These are phyloP conservation scores for Hyperopisus bebe DNA, from an alignment of 2,113 vertebrate species.

Conservation along the genomic window DNA sequence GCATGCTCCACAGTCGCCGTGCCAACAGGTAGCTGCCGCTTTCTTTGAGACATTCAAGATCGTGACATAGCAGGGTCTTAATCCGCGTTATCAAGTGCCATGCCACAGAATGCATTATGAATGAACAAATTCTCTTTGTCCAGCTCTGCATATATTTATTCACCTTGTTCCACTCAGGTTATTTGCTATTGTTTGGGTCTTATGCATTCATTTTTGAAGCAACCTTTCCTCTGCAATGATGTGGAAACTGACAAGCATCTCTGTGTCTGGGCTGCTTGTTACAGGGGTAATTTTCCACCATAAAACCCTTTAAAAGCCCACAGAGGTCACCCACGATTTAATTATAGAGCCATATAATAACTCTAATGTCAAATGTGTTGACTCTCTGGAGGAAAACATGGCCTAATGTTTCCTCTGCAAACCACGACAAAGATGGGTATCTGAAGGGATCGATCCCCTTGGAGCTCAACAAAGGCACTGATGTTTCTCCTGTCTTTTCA, in stretches of 20 bases:
- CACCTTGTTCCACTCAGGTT: constrained; percentile 33
- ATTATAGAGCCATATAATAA: constrained; percentile 42
- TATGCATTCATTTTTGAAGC: constrained; percentile 46
- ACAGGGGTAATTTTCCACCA: constrained; percentile 45
- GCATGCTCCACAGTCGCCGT: constrained; percentile 40
- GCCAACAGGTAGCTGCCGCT: constrained; percentile 38
- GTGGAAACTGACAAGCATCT: constrained; percentile 49
- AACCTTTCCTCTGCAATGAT: constrained; percentile 42
- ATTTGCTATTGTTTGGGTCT: constrained; percentile 30
- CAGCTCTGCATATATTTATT: constrained; percentile 49
- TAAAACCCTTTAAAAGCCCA: constrained; percentile 56
- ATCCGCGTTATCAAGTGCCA: constrained; percentile 16
- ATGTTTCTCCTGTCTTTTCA: constrained; percentile 4
- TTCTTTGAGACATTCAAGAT: constrained; percentile 26
- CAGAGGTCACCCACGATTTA: constrained; percentile 52
- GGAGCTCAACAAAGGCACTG: neutral
- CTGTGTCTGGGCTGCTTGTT: neutral
- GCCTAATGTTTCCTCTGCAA: constrained; percentile 9
- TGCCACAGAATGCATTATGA: constrained; percentile 33
- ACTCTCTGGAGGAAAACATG: neutral
- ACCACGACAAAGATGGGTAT: neutral
- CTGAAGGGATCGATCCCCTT: neutral
- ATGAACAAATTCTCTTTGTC: constrained; percentile 43
- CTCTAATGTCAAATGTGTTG: constrained; percentile 1
- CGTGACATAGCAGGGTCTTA: constrained; percentile 43